Evolutionary conservation across 2,888 invertebrate species (phyloP).

Genomic region (Andrena flavipes): DNA sequence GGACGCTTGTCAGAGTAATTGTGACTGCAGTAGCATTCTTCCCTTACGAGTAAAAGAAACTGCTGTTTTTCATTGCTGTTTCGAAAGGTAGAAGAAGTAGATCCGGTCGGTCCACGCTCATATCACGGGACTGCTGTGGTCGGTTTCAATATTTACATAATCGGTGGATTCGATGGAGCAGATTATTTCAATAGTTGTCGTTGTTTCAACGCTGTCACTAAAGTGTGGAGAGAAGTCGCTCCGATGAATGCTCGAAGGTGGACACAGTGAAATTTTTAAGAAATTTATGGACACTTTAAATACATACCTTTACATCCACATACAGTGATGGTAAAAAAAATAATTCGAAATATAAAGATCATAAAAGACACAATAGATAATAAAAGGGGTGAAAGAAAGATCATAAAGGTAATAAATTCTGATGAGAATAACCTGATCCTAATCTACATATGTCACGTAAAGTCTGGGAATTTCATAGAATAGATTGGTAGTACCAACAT

Average conservation of each 20-base stretch:
- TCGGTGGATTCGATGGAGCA: conserved; percentile 97
- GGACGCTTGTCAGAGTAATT: no score
- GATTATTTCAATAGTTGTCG: conserved; percentile 95
- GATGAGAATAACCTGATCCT: no score
- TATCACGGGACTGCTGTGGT: conserved; percentile 97
- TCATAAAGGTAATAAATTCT: no score
- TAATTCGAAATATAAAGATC: no score
- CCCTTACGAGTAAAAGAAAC: no score
- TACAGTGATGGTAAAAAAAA: background rate
- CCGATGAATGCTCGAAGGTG: conserved; percentile 94
- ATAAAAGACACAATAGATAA: no score
- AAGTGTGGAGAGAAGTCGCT: conserved; percentile 92
- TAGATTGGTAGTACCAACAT: no score
- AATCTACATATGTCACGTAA: no score
- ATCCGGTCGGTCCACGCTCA: conserved; percentile 93
- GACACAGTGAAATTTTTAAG: background rate
- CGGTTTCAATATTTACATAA: conserved; percentile 93
- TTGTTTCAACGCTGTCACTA: conserved; percentile 94
- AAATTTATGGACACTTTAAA: background rate
- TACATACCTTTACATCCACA: background rate
- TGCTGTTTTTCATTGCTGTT: no score
- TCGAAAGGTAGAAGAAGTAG: conserved; percentile 89
- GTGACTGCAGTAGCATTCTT: no score
- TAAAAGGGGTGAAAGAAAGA: no score
- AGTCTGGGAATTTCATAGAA: no score